phyloP scores from a whole-genome alignment of 92 coral and sea anemone species.

The Palythoa grandis region DNA sequence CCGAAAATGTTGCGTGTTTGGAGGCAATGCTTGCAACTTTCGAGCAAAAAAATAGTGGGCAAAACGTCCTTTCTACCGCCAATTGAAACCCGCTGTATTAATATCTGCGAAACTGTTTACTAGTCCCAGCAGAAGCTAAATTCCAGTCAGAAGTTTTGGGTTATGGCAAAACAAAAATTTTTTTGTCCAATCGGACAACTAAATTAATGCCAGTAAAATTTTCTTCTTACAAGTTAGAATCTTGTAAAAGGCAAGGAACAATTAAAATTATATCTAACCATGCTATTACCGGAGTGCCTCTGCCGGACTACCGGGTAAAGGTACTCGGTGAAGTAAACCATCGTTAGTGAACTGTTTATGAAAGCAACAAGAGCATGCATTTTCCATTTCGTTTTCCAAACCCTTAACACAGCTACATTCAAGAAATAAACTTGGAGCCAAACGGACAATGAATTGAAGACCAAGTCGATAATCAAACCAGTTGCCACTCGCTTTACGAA shows the following conservation, averaged over 20 bases:
- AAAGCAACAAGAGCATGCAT: constrained; percentile 44
- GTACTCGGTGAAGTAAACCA: constrained; percentile 54
- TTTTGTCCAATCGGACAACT: neutral
- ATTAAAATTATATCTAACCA: constrained; percentile 9
- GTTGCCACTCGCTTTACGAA: constrained; percentile 45
- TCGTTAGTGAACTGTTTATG: constrained; percentile 27
- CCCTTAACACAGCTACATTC: constrained; percentile 55
- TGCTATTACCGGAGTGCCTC: constrained; percentile 16
- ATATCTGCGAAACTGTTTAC: no score
- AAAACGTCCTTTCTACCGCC: no score
- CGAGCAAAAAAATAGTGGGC: no score
- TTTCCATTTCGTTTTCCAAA: constrained; percentile 65
- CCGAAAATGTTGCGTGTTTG: no score
- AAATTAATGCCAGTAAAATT: no score
- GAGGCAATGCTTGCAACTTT: no score
- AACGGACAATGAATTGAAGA: constrained; percentile 60
- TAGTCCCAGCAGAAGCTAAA: no score
- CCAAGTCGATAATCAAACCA: constrained; percentile 60
- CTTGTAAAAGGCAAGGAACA: constrained; percentile 29
- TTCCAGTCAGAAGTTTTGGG: no score
- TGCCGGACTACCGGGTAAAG: constrained; percentile 31
- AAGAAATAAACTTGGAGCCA: constrained; percentile 51
- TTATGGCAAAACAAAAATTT: no score
- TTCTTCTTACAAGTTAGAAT: neutral
- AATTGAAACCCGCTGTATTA: no score